Evolutionary conservation across 2,888 invertebrate species (phyloP), one percentile per base, ranked within the genome.

Genomic region (Pasiphila rectangulata): DNA sequence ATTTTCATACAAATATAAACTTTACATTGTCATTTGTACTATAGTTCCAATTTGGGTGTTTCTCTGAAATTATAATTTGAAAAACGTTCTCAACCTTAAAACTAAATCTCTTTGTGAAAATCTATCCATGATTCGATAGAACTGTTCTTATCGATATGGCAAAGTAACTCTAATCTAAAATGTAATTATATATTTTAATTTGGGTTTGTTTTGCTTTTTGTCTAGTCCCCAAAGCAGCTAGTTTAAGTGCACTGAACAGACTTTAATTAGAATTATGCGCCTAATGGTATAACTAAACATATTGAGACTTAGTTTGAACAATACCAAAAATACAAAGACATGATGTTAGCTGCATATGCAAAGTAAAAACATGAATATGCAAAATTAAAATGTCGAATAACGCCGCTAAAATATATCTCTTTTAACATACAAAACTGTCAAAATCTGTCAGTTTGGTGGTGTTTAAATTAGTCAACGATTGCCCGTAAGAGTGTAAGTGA

Each of bases 181-280:
- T 10, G 5, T 17, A 32, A 2, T 16, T 32, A 17, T 17, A 19
- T 32, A 17, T 19, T 9, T 4, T 32, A 17, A 5, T 2, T 32
- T 16, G 1, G 13, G 7, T 7, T 30, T 15, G 13, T 66, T 71
- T 61, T 51, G 75, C 75, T 78, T 71, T 61, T 44, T 69, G 67
- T 75, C 78, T 78, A 78, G 77, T 79, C 72, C 54, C 49, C 36
- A 46, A 58, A 59, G 72, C 67, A 64, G 61, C 64, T 59, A 61
- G 55, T 66, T 48, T 49, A 27, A 45, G 42, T 48, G 54, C 56
- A 59, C 43, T 51, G 40, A 47, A 51, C 25, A 32, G 15, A 42
- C 16, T 41, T 21, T 39, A 25, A 30, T 24, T 44, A n/a, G n/a
- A n/a, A n/a, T n/a, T n/a, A n/a, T 30, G 9, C 4, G 30, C 6